Evolutionary conservation across 2,888 invertebrate species (phyloP), one percentile per base, ranked within the genome.

Genomic region (Creontiades dilutus): DNA sequence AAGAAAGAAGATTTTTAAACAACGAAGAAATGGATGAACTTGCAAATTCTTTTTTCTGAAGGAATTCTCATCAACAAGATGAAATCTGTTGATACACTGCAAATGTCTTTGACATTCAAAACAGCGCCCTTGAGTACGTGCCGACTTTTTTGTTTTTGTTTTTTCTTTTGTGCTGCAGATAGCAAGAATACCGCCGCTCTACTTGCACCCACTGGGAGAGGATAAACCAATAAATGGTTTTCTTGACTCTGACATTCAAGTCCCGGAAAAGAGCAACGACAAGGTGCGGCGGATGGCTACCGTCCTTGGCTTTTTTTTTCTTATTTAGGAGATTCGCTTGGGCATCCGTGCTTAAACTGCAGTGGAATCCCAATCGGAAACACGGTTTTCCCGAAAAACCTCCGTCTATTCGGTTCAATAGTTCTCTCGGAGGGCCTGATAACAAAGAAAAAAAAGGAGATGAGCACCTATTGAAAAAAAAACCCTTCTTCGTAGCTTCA

Each of bases 241-340:
- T n/a, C 57, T 57, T n/a, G 57, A n/a, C 57, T 16, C 5, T 57
- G 57, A 57, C 57, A 57, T 57, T 57, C 57, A 57, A 57, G 57
- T 57, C 57, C 19, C 19, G 57, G 57, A 52, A 52, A 52, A 27
- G 19, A 14, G 76, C 27, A 76, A 76, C 76, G 76, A 76, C 76
- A 0, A 57, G 57, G 57, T n/a, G 57, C 57, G 57, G 57, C n/a
- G 57, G 57, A 57, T 57, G 57, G 57, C 57, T 57, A 57, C 37
- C 76, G 76, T 76, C 76, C 76, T 76, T 76, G 76, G 23, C 7
- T 76, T 76, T 37, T 37, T 37, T 4, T 76, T 76, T 27, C 5
- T 14, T 55, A 55, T 9, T 52, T 5, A 76, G 76, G 76, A 76
- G 76, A 76, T 76, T 16, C 76, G 76, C 76, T 76, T 76, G 76